phyloP scores from a whole-genome alignment of 1,140 invertebrate genomes.

The Drosophila nannoptera region DNA sequence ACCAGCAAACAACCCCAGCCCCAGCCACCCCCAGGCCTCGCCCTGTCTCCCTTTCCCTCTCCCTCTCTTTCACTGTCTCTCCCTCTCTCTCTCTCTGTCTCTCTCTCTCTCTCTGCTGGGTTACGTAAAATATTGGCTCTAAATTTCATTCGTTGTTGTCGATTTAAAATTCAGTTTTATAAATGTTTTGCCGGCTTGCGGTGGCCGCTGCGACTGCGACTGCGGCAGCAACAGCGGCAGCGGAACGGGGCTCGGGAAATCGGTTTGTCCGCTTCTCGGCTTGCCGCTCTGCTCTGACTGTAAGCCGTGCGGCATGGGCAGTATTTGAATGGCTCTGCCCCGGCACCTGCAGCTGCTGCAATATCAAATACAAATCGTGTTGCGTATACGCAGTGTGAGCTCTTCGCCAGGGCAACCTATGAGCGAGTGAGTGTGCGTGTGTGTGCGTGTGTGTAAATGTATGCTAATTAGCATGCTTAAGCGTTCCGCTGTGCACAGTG shows the following conservation, averaged over 20 bases:
- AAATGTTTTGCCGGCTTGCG: constrained; percentile 71
- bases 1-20: background rate
- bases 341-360: constrained; percentile 54
- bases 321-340: constrained; percentile 49
- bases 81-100: background rate
- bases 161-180: constrained; percentile 73
- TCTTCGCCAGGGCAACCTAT: constrained; percentile 26
- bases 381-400: constrained; percentile 63
- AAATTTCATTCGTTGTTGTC: constrained; percentile 58
- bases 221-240: no score
- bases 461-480: constrained; percentile 38
- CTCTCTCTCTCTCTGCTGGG: background rate
- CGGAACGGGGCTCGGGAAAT: background rate
- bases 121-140: constrained; percentile 56
- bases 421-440: background rate
- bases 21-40: background rate
- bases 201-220: no score
- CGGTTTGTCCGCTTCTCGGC: constrained; percentile 16
- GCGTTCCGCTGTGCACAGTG: constrained; percentile 15
- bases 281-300: background rate
- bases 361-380: constrained; percentile 9
- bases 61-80: background rate
- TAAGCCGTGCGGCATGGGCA: constrained; percentile 59
- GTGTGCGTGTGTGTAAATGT: constrained; percentile 11
- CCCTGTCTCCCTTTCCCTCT: background rate